Evolutionary conservation across 2,888 invertebrate species (phyloP).

Genomic region (Furcula furcula): DNA sequence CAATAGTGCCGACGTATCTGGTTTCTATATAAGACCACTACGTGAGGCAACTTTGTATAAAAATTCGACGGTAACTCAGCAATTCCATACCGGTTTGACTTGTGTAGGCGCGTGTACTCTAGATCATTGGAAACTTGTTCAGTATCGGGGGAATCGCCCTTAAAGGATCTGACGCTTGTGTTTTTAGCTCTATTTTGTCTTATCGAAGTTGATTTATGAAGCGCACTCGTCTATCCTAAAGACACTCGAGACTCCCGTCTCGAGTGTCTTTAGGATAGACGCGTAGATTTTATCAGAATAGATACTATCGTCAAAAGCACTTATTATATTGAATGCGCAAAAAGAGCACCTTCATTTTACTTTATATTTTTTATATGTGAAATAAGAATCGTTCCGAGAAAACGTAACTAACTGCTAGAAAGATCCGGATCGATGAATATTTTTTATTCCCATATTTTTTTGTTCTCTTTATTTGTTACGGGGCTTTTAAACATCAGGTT

Average conservation of each 20-base stretch:
- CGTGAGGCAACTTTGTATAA: conserved; percentile 45
- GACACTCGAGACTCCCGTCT: conserved; percentile 8
- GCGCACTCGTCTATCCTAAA: too few relatives aligned
- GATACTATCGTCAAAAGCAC: conserved; percentile 21
- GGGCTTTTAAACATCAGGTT: too few relatives aligned
- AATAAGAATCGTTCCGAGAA: too few relatives aligned
- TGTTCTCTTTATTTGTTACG: too few relatives aligned
- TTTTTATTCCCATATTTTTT: too few relatives aligned
- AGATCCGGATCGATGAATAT: too few relatives aligned
- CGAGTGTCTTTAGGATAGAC: conserved; percentile 19
- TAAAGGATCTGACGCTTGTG: conserved; percentile 9
- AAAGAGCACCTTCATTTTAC: neutral
- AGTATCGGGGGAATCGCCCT: conserved; percentile 12
- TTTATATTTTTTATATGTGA: neutral
- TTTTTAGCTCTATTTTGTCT: conserved; percentile 21
- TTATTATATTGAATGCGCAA: conserved; percentile 10
- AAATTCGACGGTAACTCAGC: conserved; percentile 51
- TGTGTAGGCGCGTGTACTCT: conserved; percentile 30
- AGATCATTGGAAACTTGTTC: conserved; percentile 26
- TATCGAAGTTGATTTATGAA: conserved; percentile 36
- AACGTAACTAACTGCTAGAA: too few relatives aligned
- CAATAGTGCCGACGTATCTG: conserved; percentile 52
- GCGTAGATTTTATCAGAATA: conserved; percentile 21
- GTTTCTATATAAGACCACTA: conserved; percentile 57
- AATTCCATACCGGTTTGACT: conserved; percentile 43